phyloP scores from a whole-genome alignment of 1,140 invertebrate genomes.

The Thaumetopoea pityocampa region DNA sequence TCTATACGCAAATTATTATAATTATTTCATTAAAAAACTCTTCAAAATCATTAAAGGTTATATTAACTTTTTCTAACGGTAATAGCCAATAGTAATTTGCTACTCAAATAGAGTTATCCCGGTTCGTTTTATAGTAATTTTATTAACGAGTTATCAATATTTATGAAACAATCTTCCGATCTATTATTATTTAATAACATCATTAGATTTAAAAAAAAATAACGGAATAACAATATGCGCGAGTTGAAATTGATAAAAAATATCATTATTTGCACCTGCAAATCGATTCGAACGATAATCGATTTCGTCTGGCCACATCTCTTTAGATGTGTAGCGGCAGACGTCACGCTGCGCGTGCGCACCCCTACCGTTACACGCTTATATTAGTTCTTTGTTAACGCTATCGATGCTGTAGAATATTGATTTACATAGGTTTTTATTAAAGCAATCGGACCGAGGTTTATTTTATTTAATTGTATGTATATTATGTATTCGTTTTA shows the following conservation, averaged over 20 bases:
- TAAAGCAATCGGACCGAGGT: too few species aligned
- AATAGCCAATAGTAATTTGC: constrained; percentile 1
- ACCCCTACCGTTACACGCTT: constrained; percentile 41
- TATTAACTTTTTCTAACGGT: constrained; percentile 5
- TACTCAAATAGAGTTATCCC: background rate
- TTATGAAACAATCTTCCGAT: constrained; percentile 13
- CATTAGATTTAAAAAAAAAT: constrained; percentile 22
- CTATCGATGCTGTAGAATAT: constrained; percentile 5
- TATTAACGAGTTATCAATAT: constrained; percentile 12
- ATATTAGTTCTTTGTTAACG: constrained; percentile 18
- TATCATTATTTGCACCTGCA: constrained; percentile 63
- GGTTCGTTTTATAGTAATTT: constrained; percentile 1
- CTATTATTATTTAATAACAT: constrained; percentile 30
- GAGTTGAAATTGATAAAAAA: constrained; percentile 33
- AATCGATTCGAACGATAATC: constrained; percentile 61
- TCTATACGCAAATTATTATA: too few species aligned
- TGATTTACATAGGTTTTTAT: constrained; percentile 15
- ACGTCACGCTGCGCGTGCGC: constrained; percentile 49
- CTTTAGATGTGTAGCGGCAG: constrained; percentile 35
- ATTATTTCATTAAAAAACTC: background rate
- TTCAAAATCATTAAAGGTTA: background rate
- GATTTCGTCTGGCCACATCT: constrained; percentile 43
- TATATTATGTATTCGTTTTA: too few species aligned
- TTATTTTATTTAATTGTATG: too few species aligned
- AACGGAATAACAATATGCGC: constrained; percentile 28